A percentile compares a stretch with the other conserved stretches of the same genome.
Conservation (phyloP, 37 sponge, comb jelly and placozoan genomes). For the Eunapius fragilis region DNA sequence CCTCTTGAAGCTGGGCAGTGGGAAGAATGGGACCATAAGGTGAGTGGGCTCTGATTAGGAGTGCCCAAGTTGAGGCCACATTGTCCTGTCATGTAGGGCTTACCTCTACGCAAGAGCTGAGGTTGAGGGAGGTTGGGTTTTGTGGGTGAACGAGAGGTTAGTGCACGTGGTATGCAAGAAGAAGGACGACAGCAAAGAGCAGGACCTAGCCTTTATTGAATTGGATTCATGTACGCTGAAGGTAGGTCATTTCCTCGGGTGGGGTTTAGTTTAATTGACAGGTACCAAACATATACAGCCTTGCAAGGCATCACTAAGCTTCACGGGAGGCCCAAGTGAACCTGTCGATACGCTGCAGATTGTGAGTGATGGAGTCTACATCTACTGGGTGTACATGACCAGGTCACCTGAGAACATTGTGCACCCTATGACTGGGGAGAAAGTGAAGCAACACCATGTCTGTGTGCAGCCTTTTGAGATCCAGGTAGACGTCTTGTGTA, state of each 20-base stretch:
- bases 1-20: conserved; percentile 77
- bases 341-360: conserved; percentile 50
- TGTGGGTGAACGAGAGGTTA: conserved; percentile 7
- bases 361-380: conserved; percentile 67
- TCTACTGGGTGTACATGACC: conserved; percentile 78
- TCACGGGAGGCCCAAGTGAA: conserved; percentile 22
- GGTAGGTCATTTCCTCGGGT: conserved; percentile 6
- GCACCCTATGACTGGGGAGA: conserved; percentile 53
- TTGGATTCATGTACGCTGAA: conserved; percentile 27
- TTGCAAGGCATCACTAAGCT: not conserved
- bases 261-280: not conserved
- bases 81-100: conserved; percentile 9
- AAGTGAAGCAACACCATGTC: conserved; percentile 51
- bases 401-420: conserved; percentile 23
- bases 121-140: conserved; percentile 61
- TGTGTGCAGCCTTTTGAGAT: conserved; percentile 42
- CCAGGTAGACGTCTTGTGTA: conserved; percentile 29
- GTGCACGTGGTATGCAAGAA: not conserved
- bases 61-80: not conserved
- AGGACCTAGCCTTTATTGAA: conserved; percentile 12
- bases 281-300: not conserved
- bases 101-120: conserved; percentile 43
- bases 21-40: conserved; percentile 69
- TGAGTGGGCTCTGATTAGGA: not conserved
- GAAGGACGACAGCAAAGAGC: conserved; percentile 5